Evolutionary conservation across 2,113 vertebrate species (phyloP).

Genomic region (Aspiorhynchus laticeps): DNA sequence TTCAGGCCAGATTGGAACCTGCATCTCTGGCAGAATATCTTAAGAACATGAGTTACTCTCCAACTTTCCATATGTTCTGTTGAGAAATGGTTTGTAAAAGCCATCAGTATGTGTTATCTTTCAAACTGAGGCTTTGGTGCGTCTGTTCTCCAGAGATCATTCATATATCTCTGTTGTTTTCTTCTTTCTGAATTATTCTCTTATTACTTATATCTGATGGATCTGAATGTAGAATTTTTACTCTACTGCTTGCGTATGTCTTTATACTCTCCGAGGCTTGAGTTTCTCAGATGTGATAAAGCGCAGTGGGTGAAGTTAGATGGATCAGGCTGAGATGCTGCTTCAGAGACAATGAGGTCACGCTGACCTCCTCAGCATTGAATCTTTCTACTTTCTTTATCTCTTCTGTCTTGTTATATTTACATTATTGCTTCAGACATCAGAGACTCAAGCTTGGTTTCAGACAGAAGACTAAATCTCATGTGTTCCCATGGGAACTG

Average conservation of each 20-base stretch:
- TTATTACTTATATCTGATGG: slow-evolving; percentile 18
- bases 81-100: background rate
- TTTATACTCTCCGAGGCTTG: background rate
- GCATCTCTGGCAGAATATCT: too few relatives aligned
- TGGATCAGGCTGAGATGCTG: background rate
- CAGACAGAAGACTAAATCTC: background rate
- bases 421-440: slow-evolving; percentile 16
- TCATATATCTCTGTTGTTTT: background rate
- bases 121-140: background rate
- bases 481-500: slow-evolving; percentile 21
- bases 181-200: slow-evolving; percentile 13
- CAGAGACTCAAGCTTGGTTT: background rate
- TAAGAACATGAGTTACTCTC: background rate
- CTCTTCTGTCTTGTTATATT: slow-evolving; percentile 10
- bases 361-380: background rate
- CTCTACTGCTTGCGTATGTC: background rate
- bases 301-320: background rate
- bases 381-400: slow-evolving; percentile 10
- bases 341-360: background rate
- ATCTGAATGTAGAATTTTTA: slow-evolving; percentile 1
- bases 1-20: background rate
- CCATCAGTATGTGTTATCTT: slow-evolving; percentile 2
- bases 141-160: background rate
- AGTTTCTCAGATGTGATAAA: slow-evolving; percentile 11
- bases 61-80: too few relatives aligned